Base-by-base conservation (phyloP, 1,140 invertebrate genomes). In the Helicoverpa armigera region DNA sequence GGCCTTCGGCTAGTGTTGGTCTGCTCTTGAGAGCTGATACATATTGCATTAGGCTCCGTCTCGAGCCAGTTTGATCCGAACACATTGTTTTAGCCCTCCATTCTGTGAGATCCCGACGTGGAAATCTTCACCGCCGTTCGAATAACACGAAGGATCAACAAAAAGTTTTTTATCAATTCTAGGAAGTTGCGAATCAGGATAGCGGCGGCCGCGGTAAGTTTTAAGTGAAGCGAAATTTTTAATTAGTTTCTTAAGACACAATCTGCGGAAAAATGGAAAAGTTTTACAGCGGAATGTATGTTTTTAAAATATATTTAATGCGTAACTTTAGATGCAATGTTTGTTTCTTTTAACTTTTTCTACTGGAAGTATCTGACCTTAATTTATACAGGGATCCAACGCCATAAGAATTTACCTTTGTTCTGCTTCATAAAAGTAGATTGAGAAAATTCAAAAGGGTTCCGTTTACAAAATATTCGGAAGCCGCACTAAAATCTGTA, bases 31-130 rank as follows among this genome's bases (percentile, higher is more conserved):
- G 58, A 86, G 77, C 85, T 88, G 83, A 90, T 90, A 87, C 87
- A 88, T 89, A 90, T 88, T 90, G 83, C 85, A 90, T 90, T 87
- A 90, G 84, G 73, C 56, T 72, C 81, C 56, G 82, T 86, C 84
- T 82, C 69, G 56, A 16, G n/a, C 63, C 18, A 79, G 76, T 80
- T 84, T 86, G 76, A 86, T 85, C 82, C 76, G 63, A 35, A 80
- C 81, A 85, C 86, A 82, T 81, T 86, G 84, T 83, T 85, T 79
- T 51, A 82, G 65, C 81, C 67, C 63, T 51, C 61, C 80, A 73
- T 81, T 81, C 78, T 53, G 35, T 31, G 60, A 63, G 50, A 81
- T 61, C 53, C 60, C 18, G 73, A 69, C n/a, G 51, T 53, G 63
- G 63, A 63, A 82, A 82, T 82, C 58, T 77, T 73, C 18, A 31